phyloP scores from a whole-genome alignment of 2,797 vertebrate species.

The Parambassis ranga region DNA sequence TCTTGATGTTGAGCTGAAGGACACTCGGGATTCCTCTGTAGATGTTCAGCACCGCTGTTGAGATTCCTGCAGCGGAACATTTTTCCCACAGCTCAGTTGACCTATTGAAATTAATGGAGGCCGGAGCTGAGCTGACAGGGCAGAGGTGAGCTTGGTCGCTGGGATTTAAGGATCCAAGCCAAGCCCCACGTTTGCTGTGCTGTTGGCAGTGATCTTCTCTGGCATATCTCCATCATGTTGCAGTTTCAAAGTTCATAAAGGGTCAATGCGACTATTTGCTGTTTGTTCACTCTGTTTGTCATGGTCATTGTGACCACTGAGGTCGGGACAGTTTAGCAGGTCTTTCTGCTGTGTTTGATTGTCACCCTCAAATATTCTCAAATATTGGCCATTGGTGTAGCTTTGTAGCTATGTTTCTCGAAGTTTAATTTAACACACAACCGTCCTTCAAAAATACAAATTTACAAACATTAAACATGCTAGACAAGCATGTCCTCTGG shows the following conservation, averaged over 20 bases:
- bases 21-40: slow-evolving; percentile 78
- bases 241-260: slow-evolving; percentile 54
- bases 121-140: slow-evolving; percentile 70
- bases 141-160: slow-evolving; percentile 72
- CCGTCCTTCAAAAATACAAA: no score
- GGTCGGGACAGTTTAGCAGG: slow-evolving; percentile 38
- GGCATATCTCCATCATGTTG: neutral
- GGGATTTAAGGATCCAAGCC: slow-evolving; percentile 70
- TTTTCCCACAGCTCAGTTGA: slow-evolving; percentile 71
- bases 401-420: no score
- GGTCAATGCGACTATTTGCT: slow-evolving; percentile 37
- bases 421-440: no score
- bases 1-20: slow-evolving; percentile 81
- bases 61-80: slow-evolving; percentile 70
- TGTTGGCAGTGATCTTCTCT: slow-evolving; percentile 56
- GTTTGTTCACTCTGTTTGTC: slow-evolving; percentile 62
- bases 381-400: no score
- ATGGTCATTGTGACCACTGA: slow-evolving; percentile 49
- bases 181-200: slow-evolving; percentile 80
- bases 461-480: no score
- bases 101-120: slow-evolving; percentile 82
- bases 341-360: neutral
- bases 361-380: no score
- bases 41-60: slow-evolving; percentile 75
- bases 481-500: no score